A percentile compares a stretch with the other conserved stretches of the same genome.
Evolutionary conservation across 2,888 invertebrate species (phyloP).

Genomic region (Drosophila pullipes): DNA sequence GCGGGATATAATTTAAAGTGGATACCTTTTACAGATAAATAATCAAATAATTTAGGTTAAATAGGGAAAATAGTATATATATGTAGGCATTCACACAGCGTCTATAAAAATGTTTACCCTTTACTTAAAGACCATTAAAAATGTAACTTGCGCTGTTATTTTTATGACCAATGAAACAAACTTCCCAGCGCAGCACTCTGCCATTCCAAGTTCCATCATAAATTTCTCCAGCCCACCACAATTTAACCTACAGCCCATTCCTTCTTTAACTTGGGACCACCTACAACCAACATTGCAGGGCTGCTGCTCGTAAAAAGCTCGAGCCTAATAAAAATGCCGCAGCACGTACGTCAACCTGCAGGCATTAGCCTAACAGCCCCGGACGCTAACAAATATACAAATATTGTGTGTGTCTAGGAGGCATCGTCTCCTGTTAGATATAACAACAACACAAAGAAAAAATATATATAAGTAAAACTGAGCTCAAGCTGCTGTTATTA

Average conservation of each 20-base stretch:
- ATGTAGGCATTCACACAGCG: slow-evolving; percentile 1
- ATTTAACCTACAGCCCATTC: neutral
- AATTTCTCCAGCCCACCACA: slow-evolving; percentile 3
- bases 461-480: slow-evolving; percentile 28
- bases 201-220: slow-evolving; percentile 3
- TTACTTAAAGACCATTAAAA: slow-evolving; percentile 46
- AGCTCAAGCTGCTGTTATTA: slow-evolving; percentile 69
- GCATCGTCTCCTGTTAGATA: slow-evolving; percentile 1
- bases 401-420: neutral
- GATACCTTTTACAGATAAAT: neutral
- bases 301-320: slow-evolving; percentile 70
- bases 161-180: slow-evolving; percentile 72
- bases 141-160: slow-evolving; percentile 54
- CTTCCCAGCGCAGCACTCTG: slow-evolving; percentile 10
- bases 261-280: slow-evolving; percentile 26
- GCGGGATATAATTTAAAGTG: neutral
- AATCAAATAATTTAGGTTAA: slow-evolving; percentile 21
- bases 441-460: slow-evolving; percentile 21
- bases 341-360: slow-evolving; percentile 79
- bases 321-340: slow-evolving; percentile 81
- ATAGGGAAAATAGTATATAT: neutral
- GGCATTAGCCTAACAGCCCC: slow-evolving; percentile 67
- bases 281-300: slow-evolving; percentile 63
- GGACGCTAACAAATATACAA: slow-evolving; percentile 9
- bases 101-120: slow-evolving; percentile 42